Percentiles rank a stretch among this genome's conserved stretches.
Conservation (phyloP, 2,888 invertebrate species). For the Scaptomyza parva region DNA sequence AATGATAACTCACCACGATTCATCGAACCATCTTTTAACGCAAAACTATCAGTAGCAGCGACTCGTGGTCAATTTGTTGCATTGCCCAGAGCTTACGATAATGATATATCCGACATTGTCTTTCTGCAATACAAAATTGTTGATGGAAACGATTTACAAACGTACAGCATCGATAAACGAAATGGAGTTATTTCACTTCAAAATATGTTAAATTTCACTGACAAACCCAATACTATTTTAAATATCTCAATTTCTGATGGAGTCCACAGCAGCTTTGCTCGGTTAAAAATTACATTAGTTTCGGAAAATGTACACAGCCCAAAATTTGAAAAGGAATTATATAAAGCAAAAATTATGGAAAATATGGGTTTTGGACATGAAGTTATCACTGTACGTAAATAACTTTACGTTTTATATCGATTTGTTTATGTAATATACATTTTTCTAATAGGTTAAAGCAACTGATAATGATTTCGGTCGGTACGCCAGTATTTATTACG, state of each 20-base stretch:
- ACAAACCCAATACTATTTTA: conserved; percentile 88
- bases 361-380: conserved; percentile 91
- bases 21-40: conserved; percentile 92
- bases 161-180: conserved; percentile 88
- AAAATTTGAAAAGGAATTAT: conserved; percentile 90
- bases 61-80: conserved; percentile 94
- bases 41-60: conserved; percentile 92
- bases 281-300: conserved; percentile 91
- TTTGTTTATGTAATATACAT: neutral
- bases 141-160: conserved; percentile 91
- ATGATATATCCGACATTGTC: conserved; percentile 91
- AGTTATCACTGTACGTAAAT: conserved; percentile 88
- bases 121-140: conserved; percentile 92
- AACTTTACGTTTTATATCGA: neutral
- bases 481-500: conserved; percentile 90
- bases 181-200: conserved; percentile 89
- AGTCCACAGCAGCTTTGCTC: conserved; percentile 95
- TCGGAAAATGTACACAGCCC: conserved; percentile 93
- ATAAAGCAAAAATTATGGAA: conserved; percentile 93
- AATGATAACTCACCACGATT: conserved; percentile 96
- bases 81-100: conserved; percentile 94
- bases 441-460: conserved; percentile 88
- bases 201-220: conserved; percentile 90
- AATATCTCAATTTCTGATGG: conserved; percentile 98
- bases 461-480: conserved; percentile 93